These are phyloP conservation scores for Denticeps clupeoides DNA, from an alignment of 2,797 vertebrate genomes.

Conservation along the genomic window DNA sequence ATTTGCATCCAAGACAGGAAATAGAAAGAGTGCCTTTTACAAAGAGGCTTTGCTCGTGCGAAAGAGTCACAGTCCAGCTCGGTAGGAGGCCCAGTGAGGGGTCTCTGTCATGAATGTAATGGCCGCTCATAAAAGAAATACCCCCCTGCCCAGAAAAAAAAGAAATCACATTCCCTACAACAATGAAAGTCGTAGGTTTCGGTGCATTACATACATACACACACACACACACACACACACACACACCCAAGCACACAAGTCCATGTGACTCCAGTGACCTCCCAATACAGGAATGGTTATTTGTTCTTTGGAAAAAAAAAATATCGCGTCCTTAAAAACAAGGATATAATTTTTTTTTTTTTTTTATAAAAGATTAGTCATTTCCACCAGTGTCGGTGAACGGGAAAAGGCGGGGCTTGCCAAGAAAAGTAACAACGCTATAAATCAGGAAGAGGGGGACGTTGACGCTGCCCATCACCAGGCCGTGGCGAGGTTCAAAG, in stretches of 20 bases:
- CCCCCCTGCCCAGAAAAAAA: constrained; percentile 24
- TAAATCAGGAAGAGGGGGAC: constrained; percentile 15
- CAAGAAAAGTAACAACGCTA: neutral
- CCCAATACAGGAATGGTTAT: constrained; percentile 58
- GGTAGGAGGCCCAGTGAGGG: neutral
- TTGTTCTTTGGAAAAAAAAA: constrained; percentile 38
- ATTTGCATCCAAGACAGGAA: too few relatives aligned
- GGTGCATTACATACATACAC: constrained; percentile 23
- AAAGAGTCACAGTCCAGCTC: constrained; percentile 19
- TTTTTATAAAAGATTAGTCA: too few relatives aligned
- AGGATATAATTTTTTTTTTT: too few relatives aligned
- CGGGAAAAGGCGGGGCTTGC: constrained; percentile 11
- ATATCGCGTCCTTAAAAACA: constrained; percentile 38
- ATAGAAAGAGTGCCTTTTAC: constrained; percentile 20
- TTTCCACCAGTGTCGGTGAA: constrained; percentile 17
- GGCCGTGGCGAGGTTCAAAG: constrained; percentile 57
- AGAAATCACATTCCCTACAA: constrained; percentile 30
- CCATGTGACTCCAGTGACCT: constrained; percentile 54
- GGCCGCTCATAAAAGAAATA: too few relatives aligned
- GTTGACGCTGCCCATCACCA: neutral
- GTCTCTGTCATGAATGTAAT: too few relatives aligned
- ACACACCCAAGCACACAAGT: constrained; percentile 18
- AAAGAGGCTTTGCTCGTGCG: constrained; percentile 24
- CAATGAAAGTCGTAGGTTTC: constrained; percentile 27
- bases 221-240: constrained; percentile 25